A percentile compares a stretch with the other conserved stretches of the same genome.
Evolutionary conservation across 2,888 invertebrate species (phyloP).

Genomic region (Elegia similella): DNA sequence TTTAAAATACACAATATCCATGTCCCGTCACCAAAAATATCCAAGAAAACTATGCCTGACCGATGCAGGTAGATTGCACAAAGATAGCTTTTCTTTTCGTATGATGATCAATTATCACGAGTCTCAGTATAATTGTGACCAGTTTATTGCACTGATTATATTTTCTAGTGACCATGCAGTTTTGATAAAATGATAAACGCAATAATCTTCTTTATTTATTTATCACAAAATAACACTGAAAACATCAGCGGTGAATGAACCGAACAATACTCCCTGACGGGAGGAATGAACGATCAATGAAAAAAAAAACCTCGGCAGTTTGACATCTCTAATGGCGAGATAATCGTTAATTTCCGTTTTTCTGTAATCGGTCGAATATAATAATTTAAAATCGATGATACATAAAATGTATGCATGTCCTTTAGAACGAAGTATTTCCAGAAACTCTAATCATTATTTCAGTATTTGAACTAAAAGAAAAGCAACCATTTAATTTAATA

Average conservation of each 20-base stretch:
- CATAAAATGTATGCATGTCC: too few relatives aligned
- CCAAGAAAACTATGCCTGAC: conserved; percentile 68
- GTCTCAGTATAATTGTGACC: conserved; percentile 47
- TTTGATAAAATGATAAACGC: conserved; percentile 58
- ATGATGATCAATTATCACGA: conserved; percentile 48
- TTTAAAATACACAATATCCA: conserved; percentile 52
- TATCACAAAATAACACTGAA: conserved; percentile 77
- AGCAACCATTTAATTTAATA: too few relatives aligned
- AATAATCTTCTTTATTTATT: conserved; percentile 70
- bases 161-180: conserved; percentile 58
- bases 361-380: conserved; percentile 23
- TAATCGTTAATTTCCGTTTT: background rate
- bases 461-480: too few relatives aligned
- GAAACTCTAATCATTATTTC: too few relatives aligned
- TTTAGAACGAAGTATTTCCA: too few relatives aligned
- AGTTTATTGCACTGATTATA: conserved; percentile 67
- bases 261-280: too few relatives aligned
- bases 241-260: conserved; percentile 77
- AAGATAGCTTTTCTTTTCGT: conserved; percentile 58
- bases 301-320: conserved; percentile 56
- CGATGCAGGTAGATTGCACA: conserved; percentile 75
- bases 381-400: too few relatives aligned
- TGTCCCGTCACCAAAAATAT: conserved; percentile 62
- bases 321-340: conserved; percentile 41
- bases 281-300: conserved; percentile 69